phyloP scores from a whole-genome alignment of 1,140 invertebrate species.

The Vanessa tameamea region DNA sequence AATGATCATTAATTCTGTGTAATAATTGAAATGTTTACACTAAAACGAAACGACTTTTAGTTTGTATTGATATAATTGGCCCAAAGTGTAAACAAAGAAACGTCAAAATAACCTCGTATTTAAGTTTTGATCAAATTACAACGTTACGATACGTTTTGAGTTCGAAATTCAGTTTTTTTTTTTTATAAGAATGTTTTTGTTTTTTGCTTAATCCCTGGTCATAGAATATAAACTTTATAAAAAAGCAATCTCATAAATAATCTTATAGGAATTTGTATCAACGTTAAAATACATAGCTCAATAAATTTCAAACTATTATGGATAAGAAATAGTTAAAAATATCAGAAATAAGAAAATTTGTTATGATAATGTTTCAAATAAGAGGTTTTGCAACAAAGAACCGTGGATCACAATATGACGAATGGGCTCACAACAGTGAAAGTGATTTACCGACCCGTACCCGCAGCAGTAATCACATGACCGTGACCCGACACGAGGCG shows the following conservation, averaged over 20 bases:
- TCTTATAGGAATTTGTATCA: too few relatives aligned
- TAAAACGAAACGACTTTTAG: too few relatives aligned
- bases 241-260: not conserved
- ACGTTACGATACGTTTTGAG: too few relatives aligned
- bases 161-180: too few relatives aligned
- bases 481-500: slow-evolving; percentile 46
- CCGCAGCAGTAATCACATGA: slow-evolving; percentile 35
- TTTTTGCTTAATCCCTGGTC: too few relatives aligned
- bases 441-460: slow-evolving; percentile 44
- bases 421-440: slow-evolving; percentile 52
- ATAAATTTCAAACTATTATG: not conserved
- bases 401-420: slow-evolving; percentile 36
- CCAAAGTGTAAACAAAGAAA: too few relatives aligned
- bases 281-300: not conserved
- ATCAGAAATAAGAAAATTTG: slow-evolving; percentile 6
- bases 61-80: too few relatives aligned
- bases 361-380: slow-evolving; percentile 12
- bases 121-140: too few relatives aligned
- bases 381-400: slow-evolving; percentile 44
- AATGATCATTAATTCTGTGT: too few relatives aligned
- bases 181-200: too few relatives aligned
- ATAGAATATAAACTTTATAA: not conserved
- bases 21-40: too few relatives aligned
- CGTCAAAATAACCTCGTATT: too few relatives aligned
- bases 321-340: not conserved